Percentiles rank a stretch among this genome's conserved stretches.
These are phyloP conservation scores for Nymphalis io DNA, from an alignment of 1,140 invertebrate genomes.

Conservation along the genomic window DNA sequence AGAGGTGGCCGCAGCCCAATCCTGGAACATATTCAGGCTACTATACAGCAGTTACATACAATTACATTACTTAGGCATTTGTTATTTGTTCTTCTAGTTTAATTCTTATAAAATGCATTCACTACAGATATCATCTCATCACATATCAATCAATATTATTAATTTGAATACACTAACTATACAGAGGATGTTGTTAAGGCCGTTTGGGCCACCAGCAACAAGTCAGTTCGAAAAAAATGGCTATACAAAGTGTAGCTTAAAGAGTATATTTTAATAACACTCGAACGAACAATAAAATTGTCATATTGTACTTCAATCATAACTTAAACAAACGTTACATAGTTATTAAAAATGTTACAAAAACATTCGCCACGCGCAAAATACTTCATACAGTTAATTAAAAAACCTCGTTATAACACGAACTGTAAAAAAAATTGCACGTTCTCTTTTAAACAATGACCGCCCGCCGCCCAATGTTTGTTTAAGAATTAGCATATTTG, in stretches of 20 bases:
- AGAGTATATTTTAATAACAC: background rate
- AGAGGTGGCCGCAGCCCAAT: too few species aligned
- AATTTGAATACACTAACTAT: too few species aligned
- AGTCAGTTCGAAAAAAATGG: too few species aligned
- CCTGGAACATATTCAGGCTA: too few species aligned
- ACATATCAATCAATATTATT: too few species aligned
- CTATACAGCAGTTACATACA: too few species aligned
- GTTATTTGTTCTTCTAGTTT: too few species aligned
- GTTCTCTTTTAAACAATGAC: slow-evolving; percentile 56
- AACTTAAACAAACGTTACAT: slow-evolving; percentile 6
- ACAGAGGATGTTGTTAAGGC: too few species aligned
- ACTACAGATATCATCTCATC: too few species aligned
- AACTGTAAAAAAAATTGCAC: slow-evolving; percentile 41
- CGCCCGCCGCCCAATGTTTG: slow-evolving; percentile 47
- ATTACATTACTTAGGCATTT: too few species aligned
- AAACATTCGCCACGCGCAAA: slow-evolving; percentile 3
- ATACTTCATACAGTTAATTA: slow-evolving; percentile 20
- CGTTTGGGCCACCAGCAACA: too few species aligned
- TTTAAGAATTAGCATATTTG: slow-evolving; percentile 60
- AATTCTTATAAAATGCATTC: too few species aligned
- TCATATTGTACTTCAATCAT: slow-evolving; percentile 11
- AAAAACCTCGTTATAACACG: slow-evolving; percentile 31
- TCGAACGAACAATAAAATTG: slow-evolving; percentile 7
- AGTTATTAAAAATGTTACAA: slow-evolving; percentile 9
- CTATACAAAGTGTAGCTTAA: background rate